Evolutionary conservation across 2,113 vertebrate species (phyloP), one percentile per base, ranked within the genome.

Genomic region (Leiothrix lutea): DNA sequence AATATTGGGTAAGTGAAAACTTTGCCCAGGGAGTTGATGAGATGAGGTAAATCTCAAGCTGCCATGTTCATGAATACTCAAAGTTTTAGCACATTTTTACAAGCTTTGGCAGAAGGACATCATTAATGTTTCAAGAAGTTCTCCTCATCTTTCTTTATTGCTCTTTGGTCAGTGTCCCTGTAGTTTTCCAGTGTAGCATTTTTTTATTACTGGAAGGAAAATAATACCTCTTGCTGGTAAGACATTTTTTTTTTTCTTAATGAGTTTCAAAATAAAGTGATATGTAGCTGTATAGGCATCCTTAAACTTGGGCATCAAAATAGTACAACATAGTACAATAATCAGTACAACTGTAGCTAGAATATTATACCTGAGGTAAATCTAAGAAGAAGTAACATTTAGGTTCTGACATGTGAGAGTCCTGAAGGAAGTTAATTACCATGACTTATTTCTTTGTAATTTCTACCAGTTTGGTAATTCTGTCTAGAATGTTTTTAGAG

Each of bases 71-170:
- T 69, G 53, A 95, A 80, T 91, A 64, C 92, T 90, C 91, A 67
- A 90, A 96, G 80, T 90, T 95, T 94, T 93, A 97, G 90, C 75
- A 88, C 85, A 77, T 92, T 95, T 97, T 93, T 96, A 95, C 80
- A 95, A 92, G 80, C 88, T 93, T 96, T 98, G 94, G 95, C 94
- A 96, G 92, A 91, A 96, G 66, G 83, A 56, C 42, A 86, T 95
- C 95, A 93, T 96, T 97, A 97, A 98, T 79, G 95, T 97, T 97
- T 97, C 88, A 97, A 97, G 92, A 96, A 97, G 88, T 96, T 96
- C 56, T 96, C 65, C 56, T 86, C 72, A 56, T 94, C 75, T 54
- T 62, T 92, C 47, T 86, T 96, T 93, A 92, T 72, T 85, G 66
- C 36, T 93, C 86, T 90, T 97, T 97, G 93, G 96, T 93, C 92